Evolutionary conservation across 2,797 vertebrate species (phyloP), one percentile per base, ranked within the genome.

Genomic region (Oreonectes daqikongensis): DNA sequence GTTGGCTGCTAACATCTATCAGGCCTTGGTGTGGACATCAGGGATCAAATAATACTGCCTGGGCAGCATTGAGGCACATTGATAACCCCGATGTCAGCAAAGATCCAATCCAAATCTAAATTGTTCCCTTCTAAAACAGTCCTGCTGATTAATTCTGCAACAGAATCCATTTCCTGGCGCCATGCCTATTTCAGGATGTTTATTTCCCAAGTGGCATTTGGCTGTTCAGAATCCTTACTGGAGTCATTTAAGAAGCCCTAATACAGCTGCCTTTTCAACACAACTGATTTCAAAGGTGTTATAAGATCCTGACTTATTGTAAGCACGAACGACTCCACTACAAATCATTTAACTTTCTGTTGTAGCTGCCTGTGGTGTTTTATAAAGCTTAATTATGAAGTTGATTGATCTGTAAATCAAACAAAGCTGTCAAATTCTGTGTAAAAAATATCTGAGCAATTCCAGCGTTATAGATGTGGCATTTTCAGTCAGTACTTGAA

Each of bases 41-140:
- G 88, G 88, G 88, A 92, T 93, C 89, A 92, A 92, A 93, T 93
- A 92, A 91, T 89, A 86, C 84, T 86, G 83, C 87, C 87, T 88
- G 87, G 87, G 26, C 55, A 28, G 14, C 2, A 89, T 87, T 89
- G 89, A 91, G 90, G 87, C 85, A 85, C 86, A 90, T 91, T 93
- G 91, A 93, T 93, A 92, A 93, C 88, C 87, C 85, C 52, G 59
- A 86, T 89, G 89, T 92, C 92, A 93, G 88, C 84, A 87, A 89
- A 89, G 91, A 92, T 91, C 87, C 91, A 92, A 93, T 92, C 91
- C 89, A 89, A 93, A 92, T 91, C 90, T 93, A 92, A 93, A 92
- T 92, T 89, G 88, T 90, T 86, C 87, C 86, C 88, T 85, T 86
- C 90, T 90, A 92, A 93, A 93, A 89, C 18, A 77, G 87, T 83